Base-by-base conservation (phyloP, 2,888 invertebrate genomes). In the Erebia ligea region DNA sequence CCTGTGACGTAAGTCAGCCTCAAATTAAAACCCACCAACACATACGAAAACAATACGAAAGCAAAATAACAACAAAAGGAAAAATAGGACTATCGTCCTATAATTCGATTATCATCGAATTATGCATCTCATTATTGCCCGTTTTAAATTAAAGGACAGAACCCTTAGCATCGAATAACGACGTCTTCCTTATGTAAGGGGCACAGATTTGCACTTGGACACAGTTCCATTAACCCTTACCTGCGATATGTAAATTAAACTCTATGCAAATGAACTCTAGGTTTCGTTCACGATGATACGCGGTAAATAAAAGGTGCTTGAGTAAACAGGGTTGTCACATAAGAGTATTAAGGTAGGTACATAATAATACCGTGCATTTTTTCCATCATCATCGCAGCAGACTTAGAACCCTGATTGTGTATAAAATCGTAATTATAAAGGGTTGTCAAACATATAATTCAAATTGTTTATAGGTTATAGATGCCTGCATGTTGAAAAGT, bases 161-260 rank as follows among this genome's bases (percentile, higher is more conserved):
- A 89, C 89, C 90, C 87, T 90, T 89, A 86, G 84, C 87, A 88
- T 85, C 88, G 89, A 89, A 91, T 89, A 90, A 87, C 88, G 86
- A 82, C 83, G 83, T 87, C 87, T 88, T 91, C 85, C 90, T 90
- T 87, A 89, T 86, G 80, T 84, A 81, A 84, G 87, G 85, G 84
- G 83, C 85, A 79, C 75, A 72, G 68, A 77, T 74, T 77, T 75
- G 73, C 76, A 81, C 73, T 81, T 73, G 74, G 80, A 79, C 78
- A 85, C 62, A 75, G 85, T 84, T 80, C 81, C 75, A 84, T 77
- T 75, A 67, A 57, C 64, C 42, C 34, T 2, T 21, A 21, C 40
- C 6, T 21, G 19, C 4, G 4, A 25, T 62, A 72, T 61, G n/a
- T 34, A 13, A 77, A 81, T 75, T 67, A 21, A 19, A 72, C 72